Evolutionary conservation across 2,113 vertebrate genomes (phyloP), one percentile per base, ranked within the genome.

Genomic region (Willisornis vidua): DNA sequence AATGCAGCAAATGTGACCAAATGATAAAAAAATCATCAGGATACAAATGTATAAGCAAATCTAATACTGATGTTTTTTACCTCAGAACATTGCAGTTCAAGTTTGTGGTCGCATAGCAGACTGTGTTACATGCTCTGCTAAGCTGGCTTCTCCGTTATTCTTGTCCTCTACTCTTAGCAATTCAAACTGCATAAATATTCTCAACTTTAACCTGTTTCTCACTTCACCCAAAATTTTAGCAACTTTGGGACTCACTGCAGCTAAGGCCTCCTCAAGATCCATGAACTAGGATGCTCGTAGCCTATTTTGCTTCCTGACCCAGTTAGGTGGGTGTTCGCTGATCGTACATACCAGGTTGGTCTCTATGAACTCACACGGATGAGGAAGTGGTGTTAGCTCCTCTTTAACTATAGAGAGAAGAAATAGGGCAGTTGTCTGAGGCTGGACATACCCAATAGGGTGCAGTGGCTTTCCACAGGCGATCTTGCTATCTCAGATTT

Each of bases 201-300:
- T 92, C 46, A 58, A 6, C 90, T 76, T 90, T 80, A 86, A 92
- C 85, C 75, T 92, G 46, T 62, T 95, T 92, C 55, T 93, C 88
- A 67, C 51, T 88, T 96, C 72, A 46, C 16, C 46, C 31, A 25
- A 88, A 83, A 74, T 76, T 77, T 39, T 90, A 66, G 39, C 63
- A 94, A 5, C 49, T 92, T 76, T 77, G 55, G 83, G 67, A 33
- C 28, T 88, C 66, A 39, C 31, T 77, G 72, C 75, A 94, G 46
- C 63, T 86, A 68, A 89, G n/a, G 20, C 20, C 23, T 95, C 55
- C 58, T 90, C 0, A 4, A 92, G 35, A 81, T 39, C 61, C 68
- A 55, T 22, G 4, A 84, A 86, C 8, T 77, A 67, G 85, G 75
- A 51, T 90, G 59, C 5, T 46, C 35, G 39, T 58, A 19, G 23